Evolutionary conservation across 1,140 invertebrate species (phyloP).

Genomic region (Zaprionus gabonicus): DNA sequence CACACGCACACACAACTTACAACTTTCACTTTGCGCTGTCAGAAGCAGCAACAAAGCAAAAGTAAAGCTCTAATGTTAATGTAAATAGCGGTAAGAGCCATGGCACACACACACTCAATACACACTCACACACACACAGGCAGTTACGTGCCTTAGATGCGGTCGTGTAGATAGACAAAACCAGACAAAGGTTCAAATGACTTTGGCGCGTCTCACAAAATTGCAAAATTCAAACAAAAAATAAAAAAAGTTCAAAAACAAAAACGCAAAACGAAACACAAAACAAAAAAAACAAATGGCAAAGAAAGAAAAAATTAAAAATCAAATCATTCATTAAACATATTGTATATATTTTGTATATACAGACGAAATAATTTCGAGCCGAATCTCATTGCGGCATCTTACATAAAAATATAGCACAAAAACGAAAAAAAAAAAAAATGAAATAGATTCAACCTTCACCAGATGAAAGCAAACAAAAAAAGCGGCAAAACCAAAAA

Average conservation of each 20-base stretch:
- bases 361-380: conserved; percentile 37
- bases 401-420: conserved; percentile 69
- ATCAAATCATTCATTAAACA: conserved; percentile 77
- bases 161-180: conserved; percentile 65
- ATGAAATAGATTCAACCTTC: conserved; percentile 61
- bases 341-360: conserved; percentile 56
- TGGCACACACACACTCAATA: conserved; percentile 36
- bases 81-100: conserved; percentile 81
- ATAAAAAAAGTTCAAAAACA: conserved; percentile 29
- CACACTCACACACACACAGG: conserved; percentile 37
- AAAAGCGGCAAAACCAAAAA: not conserved
- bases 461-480: conserved; percentile 33
- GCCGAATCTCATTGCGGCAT: conserved; percentile 76
- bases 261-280: conserved; percentile 11
- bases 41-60: conserved; percentile 66
- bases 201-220: conserved; percentile 60
- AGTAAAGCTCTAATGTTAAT: conserved; percentile 81
- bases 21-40: conserved; percentile 81
- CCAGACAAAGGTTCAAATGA: conserved; percentile 60
- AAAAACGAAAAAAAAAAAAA: not conserved
- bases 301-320: conserved; percentile 46
- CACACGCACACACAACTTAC: conserved; percentile 20
- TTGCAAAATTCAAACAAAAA: conserved; percentile 40
- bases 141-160: conserved; percentile 74
- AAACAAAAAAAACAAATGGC: conserved; percentile 1